Base-by-base conservation (phyloP, 2,888 invertebrate genomes). In the Drosophila mettleri region DNA sequence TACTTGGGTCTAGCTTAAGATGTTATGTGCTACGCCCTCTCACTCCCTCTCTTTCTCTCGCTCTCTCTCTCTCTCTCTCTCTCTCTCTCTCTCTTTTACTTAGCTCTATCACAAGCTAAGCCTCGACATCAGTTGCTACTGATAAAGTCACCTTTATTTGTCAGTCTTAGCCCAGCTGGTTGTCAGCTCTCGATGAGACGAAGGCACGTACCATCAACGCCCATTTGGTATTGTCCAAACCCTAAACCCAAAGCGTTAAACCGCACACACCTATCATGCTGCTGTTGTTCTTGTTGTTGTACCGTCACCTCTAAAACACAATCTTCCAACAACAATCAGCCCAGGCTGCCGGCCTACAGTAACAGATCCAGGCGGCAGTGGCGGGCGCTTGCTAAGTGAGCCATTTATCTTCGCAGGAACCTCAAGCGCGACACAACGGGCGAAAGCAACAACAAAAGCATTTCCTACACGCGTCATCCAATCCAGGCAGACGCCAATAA, bases 371-470 rank as follows among this genome's bases (percentile, higher is more conserved):
- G 69, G 75, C 80, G 65, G 75, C 27, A 7, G 45, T 29, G 45
- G 45, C 57, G 77, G 64, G 18, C 41, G 70, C 59, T 86, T 54
- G 78, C 86, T 90, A 90, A 91, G 90, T 91, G 91, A 91, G 91
- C 92, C 91, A 91, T 91, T 91, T 91, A 91, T 91, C 92, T 91
- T 91, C 65, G 66, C 83, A 78, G 89, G 83, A 89, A 90, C 90
- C 90, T 90, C 82, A 69, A 78, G 72, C 79, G 76, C 79, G 80
- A 77, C 87, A 87, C 64, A 74, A 78, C 78, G 84, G 70, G 59
- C 77, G 16, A 20, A 80, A 81, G n/a, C 54, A 75, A 69, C 74
- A 85, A 78, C 78, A 88, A 77, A 66, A 10, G 63, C 67, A 70
- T 76, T 86, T 75, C 87, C 79, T 78, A 68, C 72, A 82, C 80